Conservation (phyloP, 2,797 vertebrate genomes). For the Mormyrops boulengeri region DNA sequence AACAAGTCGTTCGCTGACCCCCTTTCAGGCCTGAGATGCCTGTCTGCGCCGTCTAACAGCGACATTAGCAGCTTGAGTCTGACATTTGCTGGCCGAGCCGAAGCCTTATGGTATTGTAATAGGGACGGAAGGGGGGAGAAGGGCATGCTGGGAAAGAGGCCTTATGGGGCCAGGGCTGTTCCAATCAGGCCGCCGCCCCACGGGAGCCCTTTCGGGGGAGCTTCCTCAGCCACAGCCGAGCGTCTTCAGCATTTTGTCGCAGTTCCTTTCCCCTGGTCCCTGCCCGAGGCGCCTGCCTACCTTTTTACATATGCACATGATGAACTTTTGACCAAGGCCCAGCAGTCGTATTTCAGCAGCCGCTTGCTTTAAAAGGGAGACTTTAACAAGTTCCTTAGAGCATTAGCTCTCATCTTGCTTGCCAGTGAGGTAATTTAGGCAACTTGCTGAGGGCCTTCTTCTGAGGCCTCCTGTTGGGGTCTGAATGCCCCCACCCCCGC, state of each 20-base stretch:
- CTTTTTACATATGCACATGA: conserved; percentile 98
- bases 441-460: conserved; percentile 79
- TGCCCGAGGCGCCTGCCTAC: conserved; percentile 89
- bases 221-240: conserved; percentile 61
- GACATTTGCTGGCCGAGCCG: conserved; percentile 55
- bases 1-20: not conserved
- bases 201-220: conserved; percentile 49
- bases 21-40: not conserved
- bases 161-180: conserved; percentile 33
- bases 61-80: conserved; percentile 55
- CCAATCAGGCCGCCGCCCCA: conserved; percentile 67
- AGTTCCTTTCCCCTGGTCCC: conserved; percentile 92
- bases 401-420: conserved; percentile 71
- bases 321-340: conserved; percentile 92
- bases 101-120: not conserved
- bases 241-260: conserved; percentile 80
- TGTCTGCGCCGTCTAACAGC: conserved; percentile 53
- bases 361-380: conserved; percentile 59
- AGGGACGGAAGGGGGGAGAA: not conserved
- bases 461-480: conserved; percentile 67
- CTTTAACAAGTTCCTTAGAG: conserved; percentile 97
- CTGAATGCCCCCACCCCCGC: conserved; percentile 38
- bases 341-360: conserved; percentile 80
- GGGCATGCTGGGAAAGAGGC: conserved; percentile 20
- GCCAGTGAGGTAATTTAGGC: conserved; percentile 80